Evolutionary conservation across 2,113 vertebrate species (phyloP), one percentile per base, ranked within the genome.

Genomic region (Macheiramphus alcinus): DNA sequence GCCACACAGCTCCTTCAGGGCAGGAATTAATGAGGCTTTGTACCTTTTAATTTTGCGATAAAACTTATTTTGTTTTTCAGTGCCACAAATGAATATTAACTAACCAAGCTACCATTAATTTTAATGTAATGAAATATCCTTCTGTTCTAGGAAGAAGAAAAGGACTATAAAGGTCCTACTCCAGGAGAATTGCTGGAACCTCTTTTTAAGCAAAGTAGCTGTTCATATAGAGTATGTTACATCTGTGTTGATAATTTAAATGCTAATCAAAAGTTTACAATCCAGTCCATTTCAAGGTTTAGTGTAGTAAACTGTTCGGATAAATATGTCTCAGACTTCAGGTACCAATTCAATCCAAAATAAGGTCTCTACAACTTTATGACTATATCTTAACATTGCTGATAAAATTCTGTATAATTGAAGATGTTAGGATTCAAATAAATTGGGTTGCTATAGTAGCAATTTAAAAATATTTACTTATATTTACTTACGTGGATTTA

Each of bases 171-270:
- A 43, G 99, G 99, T 17, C 99, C 98, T 31, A 97, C 90, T 95
- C 99, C 99, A 38, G 98, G 95, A 79, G 98, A 98, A 29, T 97
- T 99, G 36, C 98, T 99, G 88, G 99, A 99, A 58, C 99, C 99
- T 23, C 98, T 99, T 13, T 99, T 99, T 97, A 99, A 99, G 95
- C 99, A 99, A 97, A 99, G 98, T 97, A 99, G 99, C 98, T 99
- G 99, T 97, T 99, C 99, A 12, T 99, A 99, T 87, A 98, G 99
- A 98, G 99, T 99, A 98, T 94, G 98, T 96, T 72, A 53, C 66
- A 84, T 96, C 66, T 59, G 21, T 80, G 71, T 63, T 85, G n/a
- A 40, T 80, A 76, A 53, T 40, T 72, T n/a, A 82, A 65, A 63
- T 86, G 32, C 55, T 67, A 59, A 31, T 66, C 56, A 34, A 36